These are phyloP conservation scores for Xiphophorus hellerii DNA, from an alignment of 2,113 vertebrate genomes.

Conservation along the genomic window DNA sequence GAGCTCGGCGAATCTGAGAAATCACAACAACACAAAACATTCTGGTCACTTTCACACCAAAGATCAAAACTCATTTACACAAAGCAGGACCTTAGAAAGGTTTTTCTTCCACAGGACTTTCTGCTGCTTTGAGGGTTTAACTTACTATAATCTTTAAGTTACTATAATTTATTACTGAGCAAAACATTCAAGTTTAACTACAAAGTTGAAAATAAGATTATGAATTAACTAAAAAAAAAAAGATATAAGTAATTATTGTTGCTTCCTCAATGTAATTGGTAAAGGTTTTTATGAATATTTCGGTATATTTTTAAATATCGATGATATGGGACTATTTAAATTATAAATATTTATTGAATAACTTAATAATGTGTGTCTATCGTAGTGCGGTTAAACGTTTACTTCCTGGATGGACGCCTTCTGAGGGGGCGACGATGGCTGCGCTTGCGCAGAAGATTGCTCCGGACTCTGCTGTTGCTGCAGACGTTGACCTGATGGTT, in stretches of 20 bases:
- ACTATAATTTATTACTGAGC: too few relatives aligned
- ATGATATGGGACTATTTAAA: background rate
- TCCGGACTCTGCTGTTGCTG: constrained; percentile 27
- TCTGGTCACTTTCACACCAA: constrained; percentile 14
- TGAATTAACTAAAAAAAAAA: too few relatives aligned
- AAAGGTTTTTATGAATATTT: too few relatives aligned
- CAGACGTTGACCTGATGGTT: constrained; percentile 39
- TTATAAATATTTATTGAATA: background rate
- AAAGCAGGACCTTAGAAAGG: background rate
- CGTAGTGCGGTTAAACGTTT: constrained; percentile 16
- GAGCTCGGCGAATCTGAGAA: constrained; percentile 90
- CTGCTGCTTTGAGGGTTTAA: background rate
- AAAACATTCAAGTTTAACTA: too few relatives aligned
- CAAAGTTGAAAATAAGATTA: too few relatives aligned
- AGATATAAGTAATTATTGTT: too few relatives aligned
- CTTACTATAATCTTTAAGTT: background rate
- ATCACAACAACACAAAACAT: constrained; percentile 10
- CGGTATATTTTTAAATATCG: too few relatives aligned
- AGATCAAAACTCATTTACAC: constrained; percentile 6
- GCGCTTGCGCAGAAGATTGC: constrained; percentile 36
- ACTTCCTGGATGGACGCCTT: constrained; percentile 89
- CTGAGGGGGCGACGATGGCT: constrained; percentile 59
- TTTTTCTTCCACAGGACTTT: background rate
- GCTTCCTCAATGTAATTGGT: too few relatives aligned
- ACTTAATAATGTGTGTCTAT: background rate